These are phyloP conservation scores for Yponomeuta evonymella DNA, from an alignment of 2,888 invertebrate genomes.

Conservation along the genomic window DNA sequence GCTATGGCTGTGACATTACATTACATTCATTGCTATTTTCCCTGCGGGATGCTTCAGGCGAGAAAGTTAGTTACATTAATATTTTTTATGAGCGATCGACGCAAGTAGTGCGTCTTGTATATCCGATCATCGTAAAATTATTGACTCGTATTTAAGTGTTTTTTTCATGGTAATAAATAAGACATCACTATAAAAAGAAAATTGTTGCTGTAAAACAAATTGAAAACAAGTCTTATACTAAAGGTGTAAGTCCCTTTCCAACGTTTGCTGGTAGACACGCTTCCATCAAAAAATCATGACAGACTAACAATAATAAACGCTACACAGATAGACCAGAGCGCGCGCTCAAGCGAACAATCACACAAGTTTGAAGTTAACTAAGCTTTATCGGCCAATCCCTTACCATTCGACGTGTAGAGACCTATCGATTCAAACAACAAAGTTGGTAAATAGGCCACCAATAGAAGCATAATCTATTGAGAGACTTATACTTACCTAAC, in stretches of 20 bases:
- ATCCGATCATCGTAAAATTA: conserved; percentile 16
- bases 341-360: neutral
- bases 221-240: neutral
- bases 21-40: neutral
- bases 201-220: conserved; percentile 10
- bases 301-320: neutral
- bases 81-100: conserved; percentile 8
- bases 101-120: neutral
- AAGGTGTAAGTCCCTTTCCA: no score
- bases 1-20: no score
- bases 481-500: neutral
- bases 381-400: neutral
- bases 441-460: neutral
- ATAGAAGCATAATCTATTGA: neutral
- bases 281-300: neutral
- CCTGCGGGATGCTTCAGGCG: neutral
- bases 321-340: neutral
- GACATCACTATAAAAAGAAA: conserved; percentile 7
- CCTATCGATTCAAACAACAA: neutral
- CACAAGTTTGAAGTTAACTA: neutral
- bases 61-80: neutral
- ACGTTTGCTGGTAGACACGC: no score
- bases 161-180: conserved; percentile 12
- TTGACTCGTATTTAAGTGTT: conserved; percentile 6
- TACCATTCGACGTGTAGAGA: neutral